These are phyloP conservation scores for Azemiops feae DNA, from an alignment of 2,113 vertebrate genomes.

Conservation along the genomic window DNA sequence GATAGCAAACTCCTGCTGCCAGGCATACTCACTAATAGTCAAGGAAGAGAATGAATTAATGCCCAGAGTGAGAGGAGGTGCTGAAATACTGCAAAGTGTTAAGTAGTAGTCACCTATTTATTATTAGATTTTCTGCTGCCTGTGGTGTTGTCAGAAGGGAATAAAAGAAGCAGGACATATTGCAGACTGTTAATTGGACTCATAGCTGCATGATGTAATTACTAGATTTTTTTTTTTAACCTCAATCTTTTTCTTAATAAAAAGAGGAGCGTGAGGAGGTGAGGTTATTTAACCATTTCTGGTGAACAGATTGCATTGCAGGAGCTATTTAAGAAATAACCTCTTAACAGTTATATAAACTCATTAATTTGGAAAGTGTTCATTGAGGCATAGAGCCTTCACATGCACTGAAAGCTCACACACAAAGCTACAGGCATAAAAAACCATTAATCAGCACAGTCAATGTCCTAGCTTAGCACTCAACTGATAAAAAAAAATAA, in stretches of 20 bases:
- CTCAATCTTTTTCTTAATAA: constrained; percentile 20
- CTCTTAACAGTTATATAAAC: constrained; percentile 2
- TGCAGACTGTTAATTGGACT: constrained; percentile 64
- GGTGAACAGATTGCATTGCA: constrained; percentile 24
- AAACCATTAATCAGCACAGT: neutral
- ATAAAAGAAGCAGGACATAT: constrained; percentile 60
- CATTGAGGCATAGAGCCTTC: neutral
- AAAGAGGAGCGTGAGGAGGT: constrained; percentile 47
- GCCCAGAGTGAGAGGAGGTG: constrained; percentile 47
- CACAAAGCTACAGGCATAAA: constrained; percentile 2
- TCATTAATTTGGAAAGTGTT: constrained; percentile 37
- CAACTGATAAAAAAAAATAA: neutral
- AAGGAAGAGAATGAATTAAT: constrained; percentile 37
- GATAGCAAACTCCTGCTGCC: constrained; percentile 57
- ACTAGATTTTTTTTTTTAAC: constrained; percentile 45
- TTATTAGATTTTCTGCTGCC: constrained; percentile 62
- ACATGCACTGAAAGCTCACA: neutral
- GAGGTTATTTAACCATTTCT: constrained; percentile 43
- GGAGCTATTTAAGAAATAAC: neutral
- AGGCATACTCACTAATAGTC: constrained; percentile 59
- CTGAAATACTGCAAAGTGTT: constrained; percentile 51
- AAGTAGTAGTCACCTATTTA: constrained; percentile 61
- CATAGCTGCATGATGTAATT: constrained; percentile 60
- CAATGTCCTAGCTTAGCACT: neutral
- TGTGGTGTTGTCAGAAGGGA: constrained; percentile 52